Base-by-base conservation (phyloP, 2,797 vertebrate species). In the Sebastes ruberrimus region DNA sequence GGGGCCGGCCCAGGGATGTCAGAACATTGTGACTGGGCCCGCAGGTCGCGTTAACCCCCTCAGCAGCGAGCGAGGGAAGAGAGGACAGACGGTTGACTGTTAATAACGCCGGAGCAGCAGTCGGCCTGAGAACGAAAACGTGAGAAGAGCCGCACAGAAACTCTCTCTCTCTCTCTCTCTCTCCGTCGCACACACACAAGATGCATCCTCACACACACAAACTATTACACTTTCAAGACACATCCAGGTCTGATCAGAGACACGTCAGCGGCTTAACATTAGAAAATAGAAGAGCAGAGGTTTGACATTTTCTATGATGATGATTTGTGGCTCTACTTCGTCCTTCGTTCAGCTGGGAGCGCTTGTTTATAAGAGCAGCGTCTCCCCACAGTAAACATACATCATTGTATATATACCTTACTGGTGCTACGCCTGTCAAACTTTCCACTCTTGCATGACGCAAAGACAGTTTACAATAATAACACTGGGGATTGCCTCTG, bases 21-120 rank as follows among this genome's bases (percentile, higher is more conserved):
- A 85, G 91, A 81, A 84, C 84, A 79, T 82, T 82, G 84, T 71
- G 89, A 83, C 87, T 60, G 86, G 86, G 89, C 76, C 82, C 27
- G 72, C 80, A 76, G 91, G 87, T 90, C 75, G 63, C 28, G 70
- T 87, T 84, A 86, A 89, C 89, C 78, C 86, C 61, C 61, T 83
- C 65, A 14, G 59, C n/a, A 5, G 27, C 4, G 16, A 68, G 57
- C 5, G 9, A 52, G 78, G 52, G 27, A 53, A 5, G 71, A 35
- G 35, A 10, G 78, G 80, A 76, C 81, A 73, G 76, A 78, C 27
- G 59, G 64, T 10, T 0, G 74, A 46, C 67, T 66, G 83, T 77
- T 80, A 78, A 73, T 38, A 33, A 74, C 60, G 75, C 68, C 22
- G 22, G 27, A 57, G 78, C 61, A 57, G 78, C 61, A 25, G 73